Percentiles rank a stretch among this genome's conserved stretches.
phyloP scores from a whole-genome alignment of 2,113 vertebrate species.

The Deroptyus accipitrinus region DNA sequence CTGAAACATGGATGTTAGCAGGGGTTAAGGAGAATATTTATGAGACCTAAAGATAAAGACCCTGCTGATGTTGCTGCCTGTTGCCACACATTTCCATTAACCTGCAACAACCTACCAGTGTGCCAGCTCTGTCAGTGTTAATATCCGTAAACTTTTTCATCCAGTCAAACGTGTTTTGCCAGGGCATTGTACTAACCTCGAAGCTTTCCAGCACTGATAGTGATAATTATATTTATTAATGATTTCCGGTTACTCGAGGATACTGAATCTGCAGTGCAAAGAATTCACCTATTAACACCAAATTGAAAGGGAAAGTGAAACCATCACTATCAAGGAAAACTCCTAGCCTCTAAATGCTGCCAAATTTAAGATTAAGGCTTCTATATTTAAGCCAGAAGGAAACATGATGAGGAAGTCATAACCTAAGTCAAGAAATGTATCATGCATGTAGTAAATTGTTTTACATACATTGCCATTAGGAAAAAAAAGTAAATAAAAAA shows the following conservation, averaged over 20 bases:
- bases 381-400: background rate
- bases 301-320: background rate
- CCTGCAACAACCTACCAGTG: constrained; percentile 30
- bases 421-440: background rate
- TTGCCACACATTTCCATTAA: constrained; percentile 51
- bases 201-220: background rate
- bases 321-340: background rate
- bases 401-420: background rate
- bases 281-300: background rate
- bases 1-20: background rate
- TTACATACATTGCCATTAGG: background rate
- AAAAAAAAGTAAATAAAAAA: background rate
- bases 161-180: background rate
- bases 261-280: background rate
- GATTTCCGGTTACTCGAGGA: constrained; percentile 17
- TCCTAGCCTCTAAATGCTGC: background rate
- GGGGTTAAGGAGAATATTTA: constrained; percentile 39
- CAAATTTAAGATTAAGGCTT: background rate
- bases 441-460: background rate
- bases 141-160: constrained; percentile 8
- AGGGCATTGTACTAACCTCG: background rate
- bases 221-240: constrained; percentile 13
- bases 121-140: constrained; percentile 27
- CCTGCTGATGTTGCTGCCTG: constrained; percentile 19
- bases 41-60: constrained; percentile 29